A percentile compares a stretch with the other conserved stretches of the same genome.
Conservation (phyloP, 2,888 invertebrate species). For the Acleris literana region DNA sequence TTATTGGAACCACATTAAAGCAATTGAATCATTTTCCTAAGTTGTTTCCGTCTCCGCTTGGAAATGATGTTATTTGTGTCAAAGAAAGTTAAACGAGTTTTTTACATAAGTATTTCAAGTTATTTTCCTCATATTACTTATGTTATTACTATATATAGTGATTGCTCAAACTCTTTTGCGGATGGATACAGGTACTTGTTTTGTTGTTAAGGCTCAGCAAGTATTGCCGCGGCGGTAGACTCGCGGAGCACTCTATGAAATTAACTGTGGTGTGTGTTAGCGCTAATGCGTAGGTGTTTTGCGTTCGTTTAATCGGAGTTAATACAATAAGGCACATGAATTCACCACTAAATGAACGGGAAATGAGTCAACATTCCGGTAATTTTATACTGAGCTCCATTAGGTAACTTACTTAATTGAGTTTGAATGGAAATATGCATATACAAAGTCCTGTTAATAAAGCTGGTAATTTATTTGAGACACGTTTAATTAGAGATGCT, state of each 20-base stretch:
- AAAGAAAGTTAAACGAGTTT: too few relatives aligned
- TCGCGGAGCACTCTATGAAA: constrained; percentile 51
- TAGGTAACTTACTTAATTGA: neutral
- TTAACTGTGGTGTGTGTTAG: constrained; percentile 43
- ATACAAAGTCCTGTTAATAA: too few relatives aligned
- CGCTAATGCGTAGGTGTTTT: constrained; percentile 29
- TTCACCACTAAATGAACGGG: constrained; percentile 18
- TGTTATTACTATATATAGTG: neutral
- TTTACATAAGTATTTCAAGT: neutral
- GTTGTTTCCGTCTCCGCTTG: too few relatives aligned
- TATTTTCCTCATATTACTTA: neutral
- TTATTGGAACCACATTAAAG: too few relatives aligned
- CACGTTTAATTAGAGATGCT: neutral
- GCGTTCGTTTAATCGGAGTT: constrained; percentile 17
- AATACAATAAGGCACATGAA: constrained; percentile 10
- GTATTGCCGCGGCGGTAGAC: constrained; percentile 37
- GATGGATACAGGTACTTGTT: constrained; percentile 8
- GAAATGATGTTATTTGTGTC: too few relatives aligned
- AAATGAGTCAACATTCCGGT: neutral
- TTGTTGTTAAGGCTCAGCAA: constrained; percentile 6
- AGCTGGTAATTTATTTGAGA: neutral
- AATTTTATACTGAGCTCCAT: neutral
- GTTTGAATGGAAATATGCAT: too few relatives aligned
- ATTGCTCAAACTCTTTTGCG: neutral
- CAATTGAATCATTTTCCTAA: too few relatives aligned